Evolutionary conservation across 2,113 vertebrate genomes (phyloP), one percentile per base, ranked within the genome.

Genomic region (Paralichthys olivaceus): DNA sequence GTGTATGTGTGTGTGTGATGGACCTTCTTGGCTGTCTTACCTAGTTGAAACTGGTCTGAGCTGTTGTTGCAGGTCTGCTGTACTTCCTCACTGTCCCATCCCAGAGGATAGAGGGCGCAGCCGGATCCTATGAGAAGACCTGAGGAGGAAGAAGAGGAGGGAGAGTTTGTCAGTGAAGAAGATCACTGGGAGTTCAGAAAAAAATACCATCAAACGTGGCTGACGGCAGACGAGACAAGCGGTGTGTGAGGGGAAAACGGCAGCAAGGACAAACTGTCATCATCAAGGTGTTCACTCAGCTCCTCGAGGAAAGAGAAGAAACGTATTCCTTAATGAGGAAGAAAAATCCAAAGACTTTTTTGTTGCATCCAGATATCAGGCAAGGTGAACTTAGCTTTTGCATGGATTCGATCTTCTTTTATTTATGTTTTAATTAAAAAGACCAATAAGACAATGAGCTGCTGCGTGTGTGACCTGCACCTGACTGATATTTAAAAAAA

Each of bases 51-150:
- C 90, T 98, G 98, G 87, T 95, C 93, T 15, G 98, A 99, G 87
- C 94, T 90, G 92, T 99, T 98, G 83, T 94, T 96, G 91, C 98
- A 99, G 51, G 97, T 96, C 93, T 99, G 98, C 68, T 93, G 94
- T 56, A 99, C 96, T 85, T 99, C 98, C 90, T 99, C 98, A 45
- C 98, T 99, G 92, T 96, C 97, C 98, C 97, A 99, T 81, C 98
- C 98, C 92, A 99, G 89, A 17, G 98, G 97, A 80, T 98, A 99
- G 64, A 99, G 96, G 1, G 97, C 97, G 67, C 98, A 99, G 73
- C 98, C 98, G 6, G 98, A 97, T 34, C 97, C 97, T 0, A 99
- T 97, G 87, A 99, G 91, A 89, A 99, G 91, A 79, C 97, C 98
- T 99, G 90, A 19, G 79, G 3, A 26, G 28, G 32, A 69, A 17